These are phyloP conservation scores for Dolichoris vasculosae DNA, from an alignment of 1,140 invertebrate species.

Conservation along the genomic window DNA sequence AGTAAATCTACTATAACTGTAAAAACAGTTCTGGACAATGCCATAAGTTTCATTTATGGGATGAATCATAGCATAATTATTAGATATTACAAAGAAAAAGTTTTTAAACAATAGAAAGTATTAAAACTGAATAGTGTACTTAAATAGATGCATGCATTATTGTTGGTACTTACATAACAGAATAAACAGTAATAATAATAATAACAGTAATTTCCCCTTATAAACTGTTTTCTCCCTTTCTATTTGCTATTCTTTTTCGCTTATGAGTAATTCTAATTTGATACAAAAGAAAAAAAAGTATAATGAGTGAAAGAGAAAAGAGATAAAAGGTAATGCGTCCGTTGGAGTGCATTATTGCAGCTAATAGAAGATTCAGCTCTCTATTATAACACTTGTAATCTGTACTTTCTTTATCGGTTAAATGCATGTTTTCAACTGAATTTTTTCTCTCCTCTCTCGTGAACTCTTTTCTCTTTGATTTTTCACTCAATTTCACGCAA, in stretches of 20 bases:
- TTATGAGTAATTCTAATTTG: background rate
- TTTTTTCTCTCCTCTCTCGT: background rate
- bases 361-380: background rate
- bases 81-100: no score
- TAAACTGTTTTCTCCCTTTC: constrained; percentile 2
- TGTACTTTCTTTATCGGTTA: no score
- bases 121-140: no score
- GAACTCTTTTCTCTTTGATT: background rate
- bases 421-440: no score
- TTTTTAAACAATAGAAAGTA: no score
- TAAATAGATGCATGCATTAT: background rate
- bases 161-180: constrained; percentile 8
- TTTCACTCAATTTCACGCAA: background rate
- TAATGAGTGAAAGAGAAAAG: background rate
- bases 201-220: background rate
- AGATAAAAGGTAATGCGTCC: background rate
- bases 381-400: no score
- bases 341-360: background rate
- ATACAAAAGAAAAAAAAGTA: background rate
- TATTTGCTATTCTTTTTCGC: background rate
- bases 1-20: no score
- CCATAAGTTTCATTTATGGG: no score
- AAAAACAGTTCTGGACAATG: no score
- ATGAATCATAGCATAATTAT: no score
- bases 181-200: background rate